A percentile compares a stretch with the other conserved stretches of the same genome.
These are phyloP conservation scores for Nesogale talazaci DNA, from an alignment of 2,113 vertebrate genomes.

Conservation along the genomic window DNA sequence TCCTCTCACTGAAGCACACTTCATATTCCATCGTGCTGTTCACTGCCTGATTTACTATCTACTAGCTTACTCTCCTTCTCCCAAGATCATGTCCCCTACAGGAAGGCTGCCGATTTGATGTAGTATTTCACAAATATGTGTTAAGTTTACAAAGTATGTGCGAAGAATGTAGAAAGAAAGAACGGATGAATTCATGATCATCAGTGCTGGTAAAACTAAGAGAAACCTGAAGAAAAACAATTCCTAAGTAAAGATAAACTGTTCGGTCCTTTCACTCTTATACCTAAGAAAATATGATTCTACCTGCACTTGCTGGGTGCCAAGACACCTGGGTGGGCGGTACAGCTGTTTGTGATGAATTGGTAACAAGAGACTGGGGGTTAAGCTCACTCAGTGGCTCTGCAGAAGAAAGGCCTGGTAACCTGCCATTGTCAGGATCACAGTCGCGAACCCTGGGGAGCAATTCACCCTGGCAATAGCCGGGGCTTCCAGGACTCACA, in stretches of 20 bases:
- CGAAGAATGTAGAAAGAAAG: not conserved
- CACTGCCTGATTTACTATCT: not conserved
- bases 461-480: not conserved
- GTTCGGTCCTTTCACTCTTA: not conserved
- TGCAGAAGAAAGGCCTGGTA: not conserved
- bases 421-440: not conserved
- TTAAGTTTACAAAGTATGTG: constrained; percentile 3
- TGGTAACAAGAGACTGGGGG: not conserved
- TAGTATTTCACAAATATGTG: not conserved
- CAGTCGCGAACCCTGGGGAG: not conserved
- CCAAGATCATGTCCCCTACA: not conserved
- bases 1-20: not conserved
- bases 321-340: not conserved
- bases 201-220: not conserved
- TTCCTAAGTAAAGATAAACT: constrained; percentile 19
- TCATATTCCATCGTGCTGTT: not conserved
- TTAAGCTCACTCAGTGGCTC: not conserved
- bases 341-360: not conserved
- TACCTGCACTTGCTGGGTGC: not conserved
- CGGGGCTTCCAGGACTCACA: not conserved
- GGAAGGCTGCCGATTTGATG: not conserved
- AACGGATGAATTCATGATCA: not conserved
- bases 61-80: not conserved
- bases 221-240: not conserved
- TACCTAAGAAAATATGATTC: not conserved